phyloP scores from a whole-genome alignment of 2,888 invertebrate species.

The Xestia xanthographa region DNA sequence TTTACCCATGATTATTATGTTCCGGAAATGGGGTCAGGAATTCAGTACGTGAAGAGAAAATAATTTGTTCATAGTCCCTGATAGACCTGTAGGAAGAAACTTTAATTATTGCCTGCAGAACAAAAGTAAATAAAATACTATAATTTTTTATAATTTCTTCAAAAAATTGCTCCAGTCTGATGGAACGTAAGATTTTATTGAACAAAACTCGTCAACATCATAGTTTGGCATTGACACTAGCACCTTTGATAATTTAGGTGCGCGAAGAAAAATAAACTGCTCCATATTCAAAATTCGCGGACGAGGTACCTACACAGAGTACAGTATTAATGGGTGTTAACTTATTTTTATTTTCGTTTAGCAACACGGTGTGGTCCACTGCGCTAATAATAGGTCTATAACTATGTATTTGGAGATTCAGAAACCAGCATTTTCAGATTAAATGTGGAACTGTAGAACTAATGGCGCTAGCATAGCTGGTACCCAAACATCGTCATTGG shows the following conservation, averaged over 20 bases:
- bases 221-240: not conserved
- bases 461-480: too few relatives aligned
- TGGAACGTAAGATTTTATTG: slow-evolving; percentile 42
- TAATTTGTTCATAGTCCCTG: slow-evolving; percentile 9
- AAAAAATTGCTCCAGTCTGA: slow-evolving; percentile 26
- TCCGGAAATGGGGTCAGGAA: not conserved
- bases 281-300: slow-evolving; percentile 41
- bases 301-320: too few relatives aligned
- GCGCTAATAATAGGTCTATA: not conserved
- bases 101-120: not conserved
- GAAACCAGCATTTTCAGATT: too few relatives aligned
- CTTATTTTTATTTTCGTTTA: not conserved
- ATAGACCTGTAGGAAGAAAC: slow-evolving; percentile 4
- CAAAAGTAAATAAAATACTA: slow-evolving; percentile 17
- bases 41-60: slow-evolving; percentile 14
- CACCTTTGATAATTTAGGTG: not conserved
- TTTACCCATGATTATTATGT: slow-evolving; percentile 38
- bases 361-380: not conserved
- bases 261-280: not conserved
- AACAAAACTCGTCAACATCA: slow-evolving; percentile 1
- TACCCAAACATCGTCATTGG: too few relatives aligned
- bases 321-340: too few relatives aligned
- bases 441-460: too few relatives aligned
- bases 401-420: too few relatives aligned
- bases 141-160: slow-evolving; percentile 33